Percentiles rank a stretch among this genome's conserved stretches.
These are phyloP conservation scores for Coracopsis vasa DNA, from an alignment of 2,113 vertebrate species.

Conservation along the genomic window DNA sequence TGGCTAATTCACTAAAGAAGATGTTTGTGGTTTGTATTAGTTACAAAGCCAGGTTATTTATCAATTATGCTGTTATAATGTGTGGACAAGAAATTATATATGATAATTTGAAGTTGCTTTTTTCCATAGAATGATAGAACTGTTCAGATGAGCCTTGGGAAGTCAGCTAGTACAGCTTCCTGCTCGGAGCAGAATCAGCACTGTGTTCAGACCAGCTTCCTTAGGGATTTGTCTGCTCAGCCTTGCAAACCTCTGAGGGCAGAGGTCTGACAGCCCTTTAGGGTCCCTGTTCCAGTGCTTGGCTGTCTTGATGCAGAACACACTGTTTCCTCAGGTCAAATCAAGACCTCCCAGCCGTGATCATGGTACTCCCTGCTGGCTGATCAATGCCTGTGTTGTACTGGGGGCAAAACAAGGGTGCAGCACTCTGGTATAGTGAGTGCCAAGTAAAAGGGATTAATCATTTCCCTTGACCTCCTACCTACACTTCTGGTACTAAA, in stretches of 20 bases:
- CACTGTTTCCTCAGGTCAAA: neutral
- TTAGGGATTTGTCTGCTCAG: neutral
- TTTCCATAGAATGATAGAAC: neutral
- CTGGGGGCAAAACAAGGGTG: accelerated
- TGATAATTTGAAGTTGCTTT: neutral
- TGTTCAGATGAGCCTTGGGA: neutral
- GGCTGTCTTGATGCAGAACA: neutral
- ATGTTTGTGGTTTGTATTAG: accelerated
- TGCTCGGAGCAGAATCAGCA: neutral
- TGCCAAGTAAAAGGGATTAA: neutral
- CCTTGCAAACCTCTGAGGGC: neutral
- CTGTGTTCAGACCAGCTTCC: neutral
- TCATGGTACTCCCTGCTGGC: accelerated
- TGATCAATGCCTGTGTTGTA: neutral
- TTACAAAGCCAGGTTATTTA: neutral
- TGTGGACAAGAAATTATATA: neutral
- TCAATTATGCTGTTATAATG: neutral
- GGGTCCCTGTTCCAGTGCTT: neutral
- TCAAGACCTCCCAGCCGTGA: accelerated
- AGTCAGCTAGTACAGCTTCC: neutral
- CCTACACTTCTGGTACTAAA: neutral
- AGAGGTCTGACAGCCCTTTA: neutral
- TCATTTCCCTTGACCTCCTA: slow-evolving; percentile 27
- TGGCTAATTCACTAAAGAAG: neutral
- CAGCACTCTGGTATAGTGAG: neutral